phyloP scores from a whole-genome alignment of 1,140 invertebrate species.

The Hyposmocoma kahamanoa region DNA sequence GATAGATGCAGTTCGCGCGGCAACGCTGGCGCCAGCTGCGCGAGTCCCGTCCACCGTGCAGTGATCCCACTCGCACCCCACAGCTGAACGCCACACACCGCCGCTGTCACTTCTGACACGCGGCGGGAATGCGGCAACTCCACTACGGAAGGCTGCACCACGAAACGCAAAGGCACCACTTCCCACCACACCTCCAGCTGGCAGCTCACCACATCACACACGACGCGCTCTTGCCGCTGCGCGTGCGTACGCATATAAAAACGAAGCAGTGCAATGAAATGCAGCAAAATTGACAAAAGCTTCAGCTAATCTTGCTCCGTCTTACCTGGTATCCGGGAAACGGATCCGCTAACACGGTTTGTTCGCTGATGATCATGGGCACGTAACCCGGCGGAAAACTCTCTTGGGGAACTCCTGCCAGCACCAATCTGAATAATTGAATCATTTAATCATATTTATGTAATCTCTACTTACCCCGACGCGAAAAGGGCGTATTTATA shows the following conservation, averaged over 20 bases:
- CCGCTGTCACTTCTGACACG: neutral
- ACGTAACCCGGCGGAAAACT: conserved; percentile 29
- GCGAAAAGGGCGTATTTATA: too few relatives aligned
- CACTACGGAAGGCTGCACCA: conserved; percentile 32
- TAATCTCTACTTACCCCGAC: too few relatives aligned
- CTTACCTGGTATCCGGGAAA: conserved; percentile 30
- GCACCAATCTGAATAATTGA: conserved; percentile 47
- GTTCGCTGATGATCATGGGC: conserved; percentile 26
- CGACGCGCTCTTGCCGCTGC: conserved; percentile 12
- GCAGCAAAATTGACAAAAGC: too few relatives aligned
- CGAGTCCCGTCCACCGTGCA: too few relatives aligned
- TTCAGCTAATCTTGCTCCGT: neutral
- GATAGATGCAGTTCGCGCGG: neutral
- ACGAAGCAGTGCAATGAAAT: too few relatives aligned
- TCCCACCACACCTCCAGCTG: conserved; percentile 57
- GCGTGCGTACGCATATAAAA: too few relatives aligned
- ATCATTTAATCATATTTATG: too few relatives aligned
- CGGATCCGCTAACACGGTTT: conserved; percentile 17
- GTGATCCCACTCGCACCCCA: too few relatives aligned
- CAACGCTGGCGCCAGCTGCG: neutral
- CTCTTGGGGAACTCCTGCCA: conserved; percentile 40
- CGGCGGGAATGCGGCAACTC: conserved; percentile 22
- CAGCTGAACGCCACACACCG: neutral
- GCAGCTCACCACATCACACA: conserved; percentile 38
- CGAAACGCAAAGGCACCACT: conserved; percentile 39